Conservation (phyloP, 1,140 invertebrate genomes). For the Caenorhabditis remanei region DNA sequence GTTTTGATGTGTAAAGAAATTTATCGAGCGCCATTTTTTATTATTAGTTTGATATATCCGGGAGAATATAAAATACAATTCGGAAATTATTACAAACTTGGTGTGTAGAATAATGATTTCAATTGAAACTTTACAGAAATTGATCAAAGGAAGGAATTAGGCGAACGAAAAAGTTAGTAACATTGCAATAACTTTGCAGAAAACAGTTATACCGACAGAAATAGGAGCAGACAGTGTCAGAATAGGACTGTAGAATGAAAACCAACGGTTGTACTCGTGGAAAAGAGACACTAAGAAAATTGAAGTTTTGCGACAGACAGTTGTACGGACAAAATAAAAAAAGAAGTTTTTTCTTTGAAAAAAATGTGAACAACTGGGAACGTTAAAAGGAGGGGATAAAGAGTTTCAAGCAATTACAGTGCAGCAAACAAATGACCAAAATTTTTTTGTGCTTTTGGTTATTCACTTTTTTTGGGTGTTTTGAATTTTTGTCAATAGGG, state of each 20-base stretch:
- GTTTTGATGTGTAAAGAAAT: too few relatives aligned
- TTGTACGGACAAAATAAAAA: neutral
- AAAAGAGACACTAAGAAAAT: conserved; percentile 14
- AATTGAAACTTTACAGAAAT: too few relatives aligned
- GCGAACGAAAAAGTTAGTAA: neutral
- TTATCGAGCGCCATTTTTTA: too few relatives aligned
- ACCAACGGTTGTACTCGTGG: conserved; percentile 54
- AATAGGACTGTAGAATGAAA: neutral
- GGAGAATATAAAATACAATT: too few relatives aligned
- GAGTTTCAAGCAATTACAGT: neutral
- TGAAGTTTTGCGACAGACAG: neutral
- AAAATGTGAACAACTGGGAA: neutral
- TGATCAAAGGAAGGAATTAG: neutral
- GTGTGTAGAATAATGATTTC: too few relatives aligned
- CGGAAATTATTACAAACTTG: too few relatives aligned
- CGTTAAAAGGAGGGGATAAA: too few relatives aligned
- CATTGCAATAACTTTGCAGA: conserved; percentile 31
- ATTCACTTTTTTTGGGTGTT: conserved; percentile 40
- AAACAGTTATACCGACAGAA: neutral
- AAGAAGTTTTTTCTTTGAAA: neutral
- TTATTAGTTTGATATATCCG: too few relatives aligned
- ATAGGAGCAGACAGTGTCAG: neutral
- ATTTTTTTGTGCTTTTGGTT: conserved; percentile 38
- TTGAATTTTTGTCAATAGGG: neutral
- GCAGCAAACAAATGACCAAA: conserved; percentile 22